Conservation (phyloP, 2,888 invertebrate species). For the Protodeltote pygarga region DNA sequence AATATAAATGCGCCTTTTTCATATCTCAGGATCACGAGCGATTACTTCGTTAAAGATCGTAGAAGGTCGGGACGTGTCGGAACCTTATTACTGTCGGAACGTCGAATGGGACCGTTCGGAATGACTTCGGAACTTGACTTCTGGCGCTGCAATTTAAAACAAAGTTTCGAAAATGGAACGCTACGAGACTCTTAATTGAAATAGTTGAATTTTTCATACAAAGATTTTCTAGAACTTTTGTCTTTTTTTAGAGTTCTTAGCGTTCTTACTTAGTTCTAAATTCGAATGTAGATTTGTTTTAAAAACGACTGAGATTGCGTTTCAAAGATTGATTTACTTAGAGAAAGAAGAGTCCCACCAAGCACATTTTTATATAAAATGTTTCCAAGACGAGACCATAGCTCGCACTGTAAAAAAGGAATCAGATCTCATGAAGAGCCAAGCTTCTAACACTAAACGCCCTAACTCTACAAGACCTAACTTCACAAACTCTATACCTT, state of each 20-base stretch:
- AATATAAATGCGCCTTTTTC: constrained; percentile 50
- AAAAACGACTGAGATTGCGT: too few relatives aligned
- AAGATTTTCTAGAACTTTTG: constrained; percentile 44
- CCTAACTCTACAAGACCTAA: too few relatives aligned
- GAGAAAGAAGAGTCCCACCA: too few relatives aligned
- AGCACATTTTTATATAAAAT: too few relatives aligned
- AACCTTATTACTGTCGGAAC: constrained; percentile 60
- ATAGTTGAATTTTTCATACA: constrained; percentile 70
- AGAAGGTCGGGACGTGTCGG: constrained; percentile 62
- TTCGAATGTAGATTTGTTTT: constrained; percentile 43
- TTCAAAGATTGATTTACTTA: constrained; percentile 37
- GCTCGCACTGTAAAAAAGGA: too few relatives aligned
- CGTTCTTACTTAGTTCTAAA: constrained; percentile 38
- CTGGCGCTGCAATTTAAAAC: constrained; percentile 70
- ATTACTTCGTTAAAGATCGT: constrained; percentile 62
- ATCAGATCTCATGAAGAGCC: too few relatives aligned
- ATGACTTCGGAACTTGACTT: constrained; percentile 65
- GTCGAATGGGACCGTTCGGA: constrained; percentile 56
- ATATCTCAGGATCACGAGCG: constrained; percentile 48
- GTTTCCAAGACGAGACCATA: too few relatives aligned
- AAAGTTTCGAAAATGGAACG: constrained; percentile 75
- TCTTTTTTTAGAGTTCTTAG: constrained; percentile 25
- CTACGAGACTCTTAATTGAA: constrained; percentile 77
- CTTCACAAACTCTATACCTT: too few relatives aligned
- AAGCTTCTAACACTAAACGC: too few relatives aligned